Evolutionary conservation across 2,797 vertebrate species (phyloP).

Genomic region (Pangasius krempfi): DNA sequence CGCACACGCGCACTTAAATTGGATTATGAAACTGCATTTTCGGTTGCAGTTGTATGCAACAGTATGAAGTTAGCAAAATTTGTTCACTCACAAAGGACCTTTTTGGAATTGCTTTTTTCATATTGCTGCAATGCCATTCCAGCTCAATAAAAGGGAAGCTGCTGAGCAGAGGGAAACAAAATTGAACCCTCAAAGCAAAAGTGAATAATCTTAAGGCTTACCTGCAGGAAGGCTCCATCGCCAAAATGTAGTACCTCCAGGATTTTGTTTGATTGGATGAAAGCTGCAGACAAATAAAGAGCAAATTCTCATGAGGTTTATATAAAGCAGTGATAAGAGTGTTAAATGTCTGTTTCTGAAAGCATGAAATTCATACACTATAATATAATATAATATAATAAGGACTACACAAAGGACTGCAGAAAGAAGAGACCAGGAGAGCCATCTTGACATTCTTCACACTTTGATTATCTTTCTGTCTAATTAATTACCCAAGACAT

Average conservation of each 20-base stretch:
- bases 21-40: neutral
- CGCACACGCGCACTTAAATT: neutral
- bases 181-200: neutral
- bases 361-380: conserved; percentile 45
- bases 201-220: conserved; percentile 62
- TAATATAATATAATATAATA: too few species aligned
- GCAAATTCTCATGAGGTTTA: conserved; percentile 49
- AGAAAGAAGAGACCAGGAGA: conserved; percentile 26
- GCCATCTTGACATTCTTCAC: conserved; percentile 23
- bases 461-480: neutral
- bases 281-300: conserved; percentile 78
- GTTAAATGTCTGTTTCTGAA: conserved; percentile 23
- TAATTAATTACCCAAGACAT: neutral
- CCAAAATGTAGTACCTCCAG: conserved; percentile 97
- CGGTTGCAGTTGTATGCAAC: neutral
- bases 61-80: neutral
- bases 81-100: neutral
- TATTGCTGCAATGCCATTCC: neutral
- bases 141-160: neutral
- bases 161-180: neutral
- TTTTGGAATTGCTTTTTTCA: neutral
- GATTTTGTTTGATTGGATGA: conserved; percentile 96
- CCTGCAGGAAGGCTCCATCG: conserved; percentile 93
- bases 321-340: conserved; percentile 30
- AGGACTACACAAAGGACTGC: conserved; percentile 33